Percentiles rank a stretch among this genome's conserved stretches.
These are phyloP conservation scores for Noturus placidus DNA, from an alignment of 2,113 vertebrate genomes.

Conservation along the genomic window DNA sequence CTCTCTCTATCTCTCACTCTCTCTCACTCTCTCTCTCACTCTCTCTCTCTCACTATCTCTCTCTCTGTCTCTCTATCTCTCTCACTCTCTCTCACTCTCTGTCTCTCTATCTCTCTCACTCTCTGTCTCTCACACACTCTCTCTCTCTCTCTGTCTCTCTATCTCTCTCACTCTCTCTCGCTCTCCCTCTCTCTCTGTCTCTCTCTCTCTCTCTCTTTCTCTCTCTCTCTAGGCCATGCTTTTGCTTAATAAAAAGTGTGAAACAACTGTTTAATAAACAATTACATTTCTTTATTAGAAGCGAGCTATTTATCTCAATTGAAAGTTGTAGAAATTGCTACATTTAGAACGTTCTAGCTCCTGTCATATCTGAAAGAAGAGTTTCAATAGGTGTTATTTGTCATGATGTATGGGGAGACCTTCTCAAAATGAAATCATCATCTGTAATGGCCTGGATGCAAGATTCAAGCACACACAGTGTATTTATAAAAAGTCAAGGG, in stretches of 20 bases:
- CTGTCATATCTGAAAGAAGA: constrained; percentile 6
- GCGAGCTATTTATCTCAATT: neutral
- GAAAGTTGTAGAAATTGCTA: neutral
- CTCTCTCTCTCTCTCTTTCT: no score
- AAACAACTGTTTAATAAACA: neutral
- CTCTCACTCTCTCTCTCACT: no score
- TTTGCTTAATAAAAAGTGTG: neutral
- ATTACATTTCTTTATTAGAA: neutral
- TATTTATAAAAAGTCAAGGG: neutral
- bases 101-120: no score
- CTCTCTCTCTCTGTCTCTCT: no score
- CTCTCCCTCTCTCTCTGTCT: no score
- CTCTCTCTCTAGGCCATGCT: neutral
- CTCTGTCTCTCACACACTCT: no score
- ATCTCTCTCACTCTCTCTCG: no score
- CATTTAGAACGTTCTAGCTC: constrained; percentile 3
- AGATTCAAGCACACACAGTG: neutral
- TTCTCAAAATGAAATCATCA: neutral
- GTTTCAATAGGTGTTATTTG: constrained; percentile 10
- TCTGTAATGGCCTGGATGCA: neutral
- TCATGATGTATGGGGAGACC: neutral
- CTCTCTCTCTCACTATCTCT: no score
- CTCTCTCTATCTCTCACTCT: no score
- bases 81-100: no score
- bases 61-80: no score